Percentiles rank a stretch among this genome's conserved stretches.
Conservation (phyloP, 2,113 vertebrate genomes). For the Telmatochromis brichardi region DNA sequence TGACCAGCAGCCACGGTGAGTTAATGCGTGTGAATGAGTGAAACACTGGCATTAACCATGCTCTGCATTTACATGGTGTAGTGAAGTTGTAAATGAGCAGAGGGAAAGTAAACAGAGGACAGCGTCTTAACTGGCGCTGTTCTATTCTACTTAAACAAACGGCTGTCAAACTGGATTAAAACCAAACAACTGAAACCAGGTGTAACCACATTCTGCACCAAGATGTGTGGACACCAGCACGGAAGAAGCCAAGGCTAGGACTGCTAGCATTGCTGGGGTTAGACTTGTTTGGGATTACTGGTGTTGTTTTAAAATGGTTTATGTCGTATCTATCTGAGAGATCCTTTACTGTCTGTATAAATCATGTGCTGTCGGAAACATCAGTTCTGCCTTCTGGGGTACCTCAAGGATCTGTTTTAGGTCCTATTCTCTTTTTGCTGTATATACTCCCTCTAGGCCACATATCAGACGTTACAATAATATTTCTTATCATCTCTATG, state of each 20-base stretch:
- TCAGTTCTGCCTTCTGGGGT: no score
- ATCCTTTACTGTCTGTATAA: no score
- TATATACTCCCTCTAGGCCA: no score
- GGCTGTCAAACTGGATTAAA: not conserved
- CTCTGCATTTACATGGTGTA: not conserved
- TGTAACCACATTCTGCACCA: not conserved
- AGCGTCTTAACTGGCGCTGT: not conserved
- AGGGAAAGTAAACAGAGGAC: not conserved
- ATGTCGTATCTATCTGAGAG: no score
- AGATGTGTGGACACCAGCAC: not conserved
- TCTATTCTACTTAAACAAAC: fast-evolving
- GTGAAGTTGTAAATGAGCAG: not conserved
- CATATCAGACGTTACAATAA: no score
- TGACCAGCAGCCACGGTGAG: not conserved
- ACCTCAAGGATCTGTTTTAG: no score
- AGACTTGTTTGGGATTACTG: no score
- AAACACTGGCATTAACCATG: not conserved
- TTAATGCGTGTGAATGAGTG: not conserved
- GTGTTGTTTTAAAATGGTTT: no score
- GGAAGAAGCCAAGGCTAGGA: not conserved
- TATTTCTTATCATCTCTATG: no score
- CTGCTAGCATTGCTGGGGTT: not conserved
- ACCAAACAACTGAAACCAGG: not conserved
- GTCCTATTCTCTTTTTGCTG: no score
- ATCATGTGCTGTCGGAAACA: no score